These are phyloP conservation scores for Semotilus atromaculatus DNA, from an alignment of 2,797 vertebrate genomes.

Conservation along the genomic window DNA sequence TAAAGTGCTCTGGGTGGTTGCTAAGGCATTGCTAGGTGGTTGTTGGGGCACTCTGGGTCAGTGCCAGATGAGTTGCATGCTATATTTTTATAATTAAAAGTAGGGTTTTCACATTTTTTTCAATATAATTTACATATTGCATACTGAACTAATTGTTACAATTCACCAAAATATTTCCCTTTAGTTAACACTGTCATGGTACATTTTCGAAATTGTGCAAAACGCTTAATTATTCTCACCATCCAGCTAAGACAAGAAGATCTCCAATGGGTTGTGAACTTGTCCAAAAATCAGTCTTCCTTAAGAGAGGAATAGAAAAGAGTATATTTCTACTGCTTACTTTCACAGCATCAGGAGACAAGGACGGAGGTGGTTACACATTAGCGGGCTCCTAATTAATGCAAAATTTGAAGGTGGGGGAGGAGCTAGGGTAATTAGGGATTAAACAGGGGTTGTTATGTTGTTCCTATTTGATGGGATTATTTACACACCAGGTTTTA, in stretches of 20 bases:
- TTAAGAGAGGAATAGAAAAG: background rate
- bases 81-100: background rate
- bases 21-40: background rate
- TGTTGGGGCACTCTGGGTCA: background rate
- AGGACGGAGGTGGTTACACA: slow-evolving; percentile 71
- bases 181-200: background rate
- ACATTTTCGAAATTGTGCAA: background rate
- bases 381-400: slow-evolving; percentile 76
- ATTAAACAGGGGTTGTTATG: slow-evolving; percentile 75
- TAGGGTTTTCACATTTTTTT: background rate
- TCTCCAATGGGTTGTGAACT: background rate
- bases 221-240: background rate
- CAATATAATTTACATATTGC: background rate
- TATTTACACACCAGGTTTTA: slow-evolving; percentile 71
- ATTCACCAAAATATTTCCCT: background rate
- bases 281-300: background rate
- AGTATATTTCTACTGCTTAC: background rate
- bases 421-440: slow-evolving; percentile 76
- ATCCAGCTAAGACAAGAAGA: background rate
- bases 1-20: background rate
- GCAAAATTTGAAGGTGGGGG: slow-evolving; percentile 65
- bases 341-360: slow-evolving; percentile 26
- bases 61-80: background rate
- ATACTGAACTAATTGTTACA: background rate
- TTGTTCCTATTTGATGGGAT: slow-evolving; percentile 79